Evolutionary conservation across 53 echinoderm and acorn worm species (phyloP).

Genomic region (Echinarachnius parma): DNA sequence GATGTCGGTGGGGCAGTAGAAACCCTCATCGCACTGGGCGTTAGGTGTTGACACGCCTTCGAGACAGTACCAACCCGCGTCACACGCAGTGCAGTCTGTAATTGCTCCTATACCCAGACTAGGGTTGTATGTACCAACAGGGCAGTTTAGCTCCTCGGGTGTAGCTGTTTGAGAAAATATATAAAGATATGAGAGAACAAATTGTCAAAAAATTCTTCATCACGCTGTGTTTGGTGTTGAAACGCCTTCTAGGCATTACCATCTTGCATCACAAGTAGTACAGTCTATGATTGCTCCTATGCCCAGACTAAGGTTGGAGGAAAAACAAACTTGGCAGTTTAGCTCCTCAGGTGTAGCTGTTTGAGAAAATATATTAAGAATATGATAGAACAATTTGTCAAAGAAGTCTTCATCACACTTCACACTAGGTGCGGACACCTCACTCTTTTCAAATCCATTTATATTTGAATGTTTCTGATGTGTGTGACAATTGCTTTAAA

Average conservation of each 20-base stretch:
- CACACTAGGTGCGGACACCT: no score
- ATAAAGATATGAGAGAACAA: no score
- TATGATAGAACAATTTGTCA: no score
- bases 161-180: no score
- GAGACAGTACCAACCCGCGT: conserved; percentile 80
- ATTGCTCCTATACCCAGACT: conserved; percentile 73
- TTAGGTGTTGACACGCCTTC: conserved; percentile 57
- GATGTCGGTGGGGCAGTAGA: conserved; percentile 93
- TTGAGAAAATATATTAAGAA: no score
- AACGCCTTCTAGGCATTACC: conserved; percentile 76
- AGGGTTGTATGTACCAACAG: conserved; percentile 92
- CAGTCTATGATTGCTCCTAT: conserved; percentile 89
- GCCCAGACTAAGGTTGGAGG: conserved; percentile 62
- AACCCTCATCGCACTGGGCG: conserved; percentile 59
- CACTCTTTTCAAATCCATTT: no score
- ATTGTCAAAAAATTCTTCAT: no score
- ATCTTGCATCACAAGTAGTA: conserved; percentile 80
- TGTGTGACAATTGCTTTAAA: no score
- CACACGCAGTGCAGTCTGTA: conserved; percentile 83
- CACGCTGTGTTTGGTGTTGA: conserved; percentile 50
- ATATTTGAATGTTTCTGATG: no score
- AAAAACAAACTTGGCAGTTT: conserved; percentile 54
- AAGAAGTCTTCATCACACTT: no score
- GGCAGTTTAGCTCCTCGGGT: conserved; percentile 85
- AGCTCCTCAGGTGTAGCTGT: conserved; percentile 69